Percentiles rank a stretch among this genome's conserved stretches.
Conservation (phyloP, 2,113 vertebrate genomes). For the Crypturellus undulatus region DNA sequence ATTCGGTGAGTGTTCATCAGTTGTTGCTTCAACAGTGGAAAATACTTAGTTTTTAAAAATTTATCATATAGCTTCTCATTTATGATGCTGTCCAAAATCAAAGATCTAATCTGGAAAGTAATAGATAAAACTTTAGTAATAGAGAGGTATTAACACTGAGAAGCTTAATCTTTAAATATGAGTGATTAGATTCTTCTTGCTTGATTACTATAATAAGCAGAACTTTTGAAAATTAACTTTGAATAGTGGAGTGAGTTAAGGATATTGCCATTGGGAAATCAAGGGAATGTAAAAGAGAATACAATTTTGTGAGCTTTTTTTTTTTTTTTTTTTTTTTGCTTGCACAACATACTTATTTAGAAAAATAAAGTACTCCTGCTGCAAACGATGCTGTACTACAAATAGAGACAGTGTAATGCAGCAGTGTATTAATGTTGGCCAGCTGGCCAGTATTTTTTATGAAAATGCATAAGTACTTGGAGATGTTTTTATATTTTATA, state of each 20-base stretch:
- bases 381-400: neutral
- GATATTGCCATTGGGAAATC: neutral
- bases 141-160: neutral
- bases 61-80: constrained; percentile 80
- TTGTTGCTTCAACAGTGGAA: constrained; percentile 81
- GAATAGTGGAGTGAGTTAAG: neutral
- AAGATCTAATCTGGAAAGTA: constrained; percentile 81
- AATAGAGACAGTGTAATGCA: neutral
- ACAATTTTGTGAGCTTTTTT: neutral
- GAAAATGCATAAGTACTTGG: neutral
- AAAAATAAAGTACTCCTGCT: neutral
- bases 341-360: neutral
- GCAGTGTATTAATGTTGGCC: neutral
- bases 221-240: neutral
- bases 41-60: constrained; percentile 85
- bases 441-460: neutral
- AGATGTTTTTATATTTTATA: neutral
- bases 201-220: neutral
- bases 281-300: neutral
- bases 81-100: constrained; percentile 82
- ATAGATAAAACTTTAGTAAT: neutral
- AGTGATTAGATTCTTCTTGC: neutral
- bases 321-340: neutral
- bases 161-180: neutral
- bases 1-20: constrained; percentile 75